Evolutionary conservation across 2,888 invertebrate genomes (phyloP).

Genomic region (Ormyrus pomaceus): DNA sequence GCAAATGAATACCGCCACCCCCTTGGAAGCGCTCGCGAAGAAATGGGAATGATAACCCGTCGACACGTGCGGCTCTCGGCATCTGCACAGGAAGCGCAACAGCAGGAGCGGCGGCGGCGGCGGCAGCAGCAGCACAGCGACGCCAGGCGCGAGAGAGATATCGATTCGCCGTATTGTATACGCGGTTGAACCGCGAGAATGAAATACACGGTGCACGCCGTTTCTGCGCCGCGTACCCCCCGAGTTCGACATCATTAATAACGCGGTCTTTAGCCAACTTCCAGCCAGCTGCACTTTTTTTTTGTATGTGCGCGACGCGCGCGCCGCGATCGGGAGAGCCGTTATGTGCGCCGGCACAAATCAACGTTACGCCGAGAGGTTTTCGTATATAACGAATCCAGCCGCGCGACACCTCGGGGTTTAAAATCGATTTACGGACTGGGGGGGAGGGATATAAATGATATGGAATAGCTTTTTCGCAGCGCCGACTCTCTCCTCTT

Average conservation of each 20-base stretch:
- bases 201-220: slow-evolving; percentile 30
- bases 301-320: neutral
- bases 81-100: too few species aligned
- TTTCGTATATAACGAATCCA: slow-evolving; percentile 2
- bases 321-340: neutral
- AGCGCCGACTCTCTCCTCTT: slow-evolving; percentile 9
- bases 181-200: slow-evolving; percentile 14
- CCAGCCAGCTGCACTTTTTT: neutral
- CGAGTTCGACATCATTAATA: slow-evolving; percentile 38
- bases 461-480: slow-evolving; percentile 12
- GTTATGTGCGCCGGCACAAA: slow-evolving; percentile 18
- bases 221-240: neutral
- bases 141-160: neutral
- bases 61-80: slow-evolving; percentile 4
- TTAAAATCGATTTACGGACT: slow-evolving; percentile 45
- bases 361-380: slow-evolving; percentile 19
- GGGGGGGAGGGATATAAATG: slow-evolving; percentile 29
- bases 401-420: slow-evolving; percentile 11
- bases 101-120: neutral
- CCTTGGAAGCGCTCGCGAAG: neutral
- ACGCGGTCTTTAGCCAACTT: slow-evolving; percentile 33
- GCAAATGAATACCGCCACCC: slow-evolving; percentile 37
- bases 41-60: slow-evolving; percentile 36
- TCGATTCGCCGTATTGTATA: slow-evolving; percentile 43
- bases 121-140: neutral